A percentile compares a stretch with the other conserved stretches of the same genome.
Conservation (phyloP, 2,113 vertebrate species). For the Psittacara wagleri region DNA sequence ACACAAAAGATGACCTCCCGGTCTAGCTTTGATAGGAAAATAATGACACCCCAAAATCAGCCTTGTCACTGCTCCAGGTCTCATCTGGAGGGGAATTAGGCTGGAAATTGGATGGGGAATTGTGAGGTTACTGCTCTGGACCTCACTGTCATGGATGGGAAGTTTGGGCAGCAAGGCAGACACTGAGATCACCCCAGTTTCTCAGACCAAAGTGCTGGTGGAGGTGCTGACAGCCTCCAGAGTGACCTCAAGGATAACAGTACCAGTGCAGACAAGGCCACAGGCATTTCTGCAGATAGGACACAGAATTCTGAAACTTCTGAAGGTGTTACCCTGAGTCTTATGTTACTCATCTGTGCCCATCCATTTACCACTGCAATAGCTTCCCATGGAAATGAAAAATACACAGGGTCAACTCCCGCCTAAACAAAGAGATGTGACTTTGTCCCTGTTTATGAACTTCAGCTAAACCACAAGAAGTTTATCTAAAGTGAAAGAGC, state of each 20-base stretch:
- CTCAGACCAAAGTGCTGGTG: background rate
- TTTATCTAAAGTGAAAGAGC: background rate
- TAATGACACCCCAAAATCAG: background rate
- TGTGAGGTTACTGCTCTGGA: background rate
- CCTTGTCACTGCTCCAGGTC: background rate
- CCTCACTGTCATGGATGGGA: rapidly evolving
- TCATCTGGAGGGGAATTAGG: background rate
- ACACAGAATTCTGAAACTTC: background rate
- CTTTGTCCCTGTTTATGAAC: background rate
- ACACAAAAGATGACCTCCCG: background rate
- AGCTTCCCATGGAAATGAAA: background rate
- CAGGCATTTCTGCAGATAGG: background rate
- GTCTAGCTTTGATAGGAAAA: background rate
- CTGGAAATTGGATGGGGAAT: background rate
- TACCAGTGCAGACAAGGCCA: background rate
- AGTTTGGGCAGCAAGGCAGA: background rate
- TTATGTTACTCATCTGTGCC: background rate
- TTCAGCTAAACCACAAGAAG: background rate
- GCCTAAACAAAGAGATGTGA: background rate
- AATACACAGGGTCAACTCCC: background rate
- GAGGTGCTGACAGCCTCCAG: background rate
- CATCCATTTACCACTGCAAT: background rate
- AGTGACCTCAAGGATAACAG: background rate
- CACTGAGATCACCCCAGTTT: rapidly evolving
- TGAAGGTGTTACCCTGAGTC: background rate